These are phyloP conservation scores for Scomber colias DNA, from an alignment of 2,113 vertebrate genomes.

Conservation along the genomic window DNA sequence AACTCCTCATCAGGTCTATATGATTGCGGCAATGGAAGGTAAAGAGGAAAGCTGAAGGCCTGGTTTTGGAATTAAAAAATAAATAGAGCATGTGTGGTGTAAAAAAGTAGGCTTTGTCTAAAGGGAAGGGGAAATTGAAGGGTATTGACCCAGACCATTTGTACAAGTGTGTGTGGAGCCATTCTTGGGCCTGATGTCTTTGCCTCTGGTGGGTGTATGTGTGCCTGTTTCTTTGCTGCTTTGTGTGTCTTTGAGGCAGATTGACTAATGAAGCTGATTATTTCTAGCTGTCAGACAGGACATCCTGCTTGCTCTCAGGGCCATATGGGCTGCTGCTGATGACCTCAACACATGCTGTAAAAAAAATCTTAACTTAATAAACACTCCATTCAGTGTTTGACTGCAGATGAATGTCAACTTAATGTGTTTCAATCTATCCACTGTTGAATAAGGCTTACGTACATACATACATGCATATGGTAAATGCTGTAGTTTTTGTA, in stretches of 20 bases:
- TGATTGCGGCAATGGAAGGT: background rate
- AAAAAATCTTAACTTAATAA: constrained; percentile 62
- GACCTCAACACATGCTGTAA: constrained; percentile 73
- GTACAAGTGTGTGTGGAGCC: constrained; percentile 1
- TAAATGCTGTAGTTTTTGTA: background rate
- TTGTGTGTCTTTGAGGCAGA: constrained; percentile 16
- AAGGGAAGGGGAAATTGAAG: constrained; percentile 10
- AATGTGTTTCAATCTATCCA: constrained; percentile 20
- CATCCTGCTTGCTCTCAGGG: constrained; percentile 60
- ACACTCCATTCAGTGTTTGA: constrained; percentile 44
- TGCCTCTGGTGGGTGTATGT: background rate
- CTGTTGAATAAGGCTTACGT: constrained; percentile 13
- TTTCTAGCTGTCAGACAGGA: constrained; percentile 69
- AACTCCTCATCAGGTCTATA: background rate
- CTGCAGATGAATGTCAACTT: constrained; percentile 39
- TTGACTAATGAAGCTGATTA: constrained; percentile 63
- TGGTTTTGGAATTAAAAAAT: constrained; percentile 41
- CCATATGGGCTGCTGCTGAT: constrained; percentile 60
- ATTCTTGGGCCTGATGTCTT: constrained; percentile 22
- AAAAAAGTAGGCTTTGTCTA: constrained; percentile 35
- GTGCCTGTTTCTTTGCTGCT: constrained; percentile 14
- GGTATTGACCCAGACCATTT: background rate
- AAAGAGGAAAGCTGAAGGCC: background rate
- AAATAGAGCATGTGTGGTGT: constrained; percentile 27
- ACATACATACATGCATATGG: background rate